Base-by-base conservation (phyloP, 2,888 invertebrate genomes). In the Caenorhabditis zanzibari region DNA sequence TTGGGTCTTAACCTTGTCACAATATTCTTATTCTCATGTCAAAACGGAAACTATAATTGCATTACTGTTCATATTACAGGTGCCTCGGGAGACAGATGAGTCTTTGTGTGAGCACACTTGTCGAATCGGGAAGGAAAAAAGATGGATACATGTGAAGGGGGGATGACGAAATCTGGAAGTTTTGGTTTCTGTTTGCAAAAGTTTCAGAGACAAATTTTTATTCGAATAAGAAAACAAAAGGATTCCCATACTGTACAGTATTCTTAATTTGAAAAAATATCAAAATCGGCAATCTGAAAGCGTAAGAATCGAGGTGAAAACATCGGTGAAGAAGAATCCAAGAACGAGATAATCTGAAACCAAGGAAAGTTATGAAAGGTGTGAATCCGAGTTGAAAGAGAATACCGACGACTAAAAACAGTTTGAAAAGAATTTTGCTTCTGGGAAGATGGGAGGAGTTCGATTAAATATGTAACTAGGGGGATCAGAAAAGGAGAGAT, bases 301-400 rank as follows among this genome's bases (percentile, higher is more conserved):
- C 12, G 38, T n/a, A 28, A 28, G 22, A 59, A 38, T 16, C 32
- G 16, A 61, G 16, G 61, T 41, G 61, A 22, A 19, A 61, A 61
- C 38, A 38, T 32, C n/a, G 7, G n/a, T 28, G 32, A 16, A 68
- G 19, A 54, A 7, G 69, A 19, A 24, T 71, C 28, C 32, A 32
- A 58, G 38, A 38, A 28, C n/a, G 14, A 10, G 58, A 58, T 44
- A 44, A 71, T 58, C 71, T 58, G 49, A 47, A 49, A 69, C 19
- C 19, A 24, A 69, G 22, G 35, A 19, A 69, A 59, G 47, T 35
- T 38, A 61, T 28, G 54, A 71, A 26, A 71, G 52, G 71, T 71
- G 77, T 19, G 24, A 77, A 77, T 56, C 52, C 28, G 69, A n/a
- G 69, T 5, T 49, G 16, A 49, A 44, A 44, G 72, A 38, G n/a